Conservation (phyloP, 2,888 invertebrate species). For the Antheraea yamamai region DNA sequence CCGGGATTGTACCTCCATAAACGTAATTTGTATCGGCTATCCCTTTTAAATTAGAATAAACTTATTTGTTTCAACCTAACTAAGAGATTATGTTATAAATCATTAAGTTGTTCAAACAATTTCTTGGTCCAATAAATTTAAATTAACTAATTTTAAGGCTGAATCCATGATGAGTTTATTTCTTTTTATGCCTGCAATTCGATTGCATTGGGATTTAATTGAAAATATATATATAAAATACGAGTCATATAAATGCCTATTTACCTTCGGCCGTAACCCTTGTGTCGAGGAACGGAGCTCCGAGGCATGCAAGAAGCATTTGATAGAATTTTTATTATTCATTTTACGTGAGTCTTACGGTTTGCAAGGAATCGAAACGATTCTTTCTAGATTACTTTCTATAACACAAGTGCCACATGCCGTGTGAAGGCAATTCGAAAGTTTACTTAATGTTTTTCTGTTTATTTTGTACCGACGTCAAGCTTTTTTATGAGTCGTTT, state of each 20-base stretch:
- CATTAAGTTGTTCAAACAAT: slow-evolving; percentile 52
- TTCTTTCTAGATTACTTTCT: neutral
- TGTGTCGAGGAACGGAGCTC: neutral
- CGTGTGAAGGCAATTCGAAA: neutral
- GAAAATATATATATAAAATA: slow-evolving; percentile 1
- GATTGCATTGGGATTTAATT: slow-evolving; percentile 11
- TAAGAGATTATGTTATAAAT: slow-evolving; percentile 57
- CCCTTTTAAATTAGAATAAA: slow-evolving; percentile 68
- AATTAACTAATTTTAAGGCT: slow-evolving; percentile 40
- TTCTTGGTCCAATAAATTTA: slow-evolving; percentile 49
- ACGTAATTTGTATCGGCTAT: slow-evolving; percentile 73
- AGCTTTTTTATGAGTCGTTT: too few species aligned
- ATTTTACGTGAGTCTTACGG: neutral
- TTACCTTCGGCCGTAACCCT: slow-evolving; percentile 7
- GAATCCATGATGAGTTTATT: slow-evolving; percentile 19
- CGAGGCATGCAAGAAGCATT: slow-evolving; percentile 3
- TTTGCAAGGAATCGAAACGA: neutral
- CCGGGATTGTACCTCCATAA: slow-evolving; percentile 67
- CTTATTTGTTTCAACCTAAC: slow-evolving; percentile 64
- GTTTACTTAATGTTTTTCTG: neutral
- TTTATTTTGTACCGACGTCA: neutral
- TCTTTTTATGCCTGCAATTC: slow-evolving; percentile 7
- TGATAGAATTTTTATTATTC: slow-evolving; percentile 1
- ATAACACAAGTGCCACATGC: neutral
- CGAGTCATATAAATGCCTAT: neutral